phyloP scores from a whole-genome alignment of 2,797 vertebrate species.

The Acipenser ruthenus region DNA sequence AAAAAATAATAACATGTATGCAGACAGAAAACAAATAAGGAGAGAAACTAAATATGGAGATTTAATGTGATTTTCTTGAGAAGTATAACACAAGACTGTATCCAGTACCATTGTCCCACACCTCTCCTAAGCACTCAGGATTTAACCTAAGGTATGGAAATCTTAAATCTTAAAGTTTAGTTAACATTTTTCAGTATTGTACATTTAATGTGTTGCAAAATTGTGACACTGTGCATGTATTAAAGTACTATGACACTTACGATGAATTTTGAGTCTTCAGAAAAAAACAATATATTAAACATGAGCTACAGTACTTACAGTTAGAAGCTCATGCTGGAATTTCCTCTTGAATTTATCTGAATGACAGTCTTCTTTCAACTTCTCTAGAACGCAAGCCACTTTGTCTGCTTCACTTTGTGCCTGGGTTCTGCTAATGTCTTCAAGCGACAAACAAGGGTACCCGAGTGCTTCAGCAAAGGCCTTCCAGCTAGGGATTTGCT shows the following conservation, averaged over 20 bases:
- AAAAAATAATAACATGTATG: neutral
- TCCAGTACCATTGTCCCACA: too few species aligned
- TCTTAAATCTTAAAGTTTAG: too few species aligned
- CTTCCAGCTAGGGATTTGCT: conserved; percentile 61
- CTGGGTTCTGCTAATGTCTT: conserved; percentile 41
- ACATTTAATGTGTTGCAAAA: too few species aligned
- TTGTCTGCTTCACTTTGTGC: conserved; percentile 56
- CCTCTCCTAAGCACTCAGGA: too few species aligned
- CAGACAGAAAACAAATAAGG: too few species aligned
- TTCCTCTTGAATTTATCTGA: conserved; percentile 47
- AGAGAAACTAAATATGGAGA: too few species aligned
- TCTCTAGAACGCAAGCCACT: conserved; percentile 56
- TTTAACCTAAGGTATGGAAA: too few species aligned
- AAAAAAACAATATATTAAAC: neutral
- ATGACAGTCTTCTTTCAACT: conserved; percentile 69
- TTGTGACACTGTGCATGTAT: neutral
- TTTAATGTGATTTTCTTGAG: too few species aligned
- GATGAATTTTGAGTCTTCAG: neutral
- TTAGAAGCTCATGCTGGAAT: conserved; percentile 65
- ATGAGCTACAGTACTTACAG: conserved; percentile 54
- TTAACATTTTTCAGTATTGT: too few species aligned
- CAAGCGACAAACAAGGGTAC: conserved; percentile 49
- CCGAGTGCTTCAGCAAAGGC: conserved; percentile 57
- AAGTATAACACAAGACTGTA: too few species aligned
- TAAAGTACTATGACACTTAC: neutral